Percentiles rank a stretch among this genome's conserved stretches.
Conservation (phyloP, 2,797 vertebrate genomes). For the Phalloptychus januarius region DNA sequence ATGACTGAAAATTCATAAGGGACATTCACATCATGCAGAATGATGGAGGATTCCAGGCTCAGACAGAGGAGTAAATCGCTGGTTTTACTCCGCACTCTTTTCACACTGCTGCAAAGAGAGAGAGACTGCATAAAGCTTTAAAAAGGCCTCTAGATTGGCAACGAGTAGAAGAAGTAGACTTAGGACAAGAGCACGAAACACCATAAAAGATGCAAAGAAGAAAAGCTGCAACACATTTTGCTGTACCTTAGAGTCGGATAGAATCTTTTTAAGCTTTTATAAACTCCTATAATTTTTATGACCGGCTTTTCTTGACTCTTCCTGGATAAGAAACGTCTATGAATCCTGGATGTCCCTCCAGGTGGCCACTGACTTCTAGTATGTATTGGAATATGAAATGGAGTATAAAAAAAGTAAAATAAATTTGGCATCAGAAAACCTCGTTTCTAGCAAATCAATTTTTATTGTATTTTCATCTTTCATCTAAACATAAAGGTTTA, state of each 20-base stretch:
- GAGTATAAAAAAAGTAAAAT: background rate
- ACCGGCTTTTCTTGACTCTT: background rate
- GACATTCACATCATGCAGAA: conserved; percentile 9
- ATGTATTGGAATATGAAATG: background rate
- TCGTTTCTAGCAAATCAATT: background rate
- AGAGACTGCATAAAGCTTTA: background rate
- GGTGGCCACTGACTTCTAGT: background rate
- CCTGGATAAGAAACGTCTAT: background rate
- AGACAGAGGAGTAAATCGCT: background rate
- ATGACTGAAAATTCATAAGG: conserved; percentile 10
- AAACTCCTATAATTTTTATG: conserved; percentile 10
- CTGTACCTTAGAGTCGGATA: conserved; percentile 11
- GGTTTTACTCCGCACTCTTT: background rate
- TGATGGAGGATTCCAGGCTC: background rate
- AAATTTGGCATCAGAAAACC: background rate
- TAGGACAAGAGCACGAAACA: conserved; percentile 2
- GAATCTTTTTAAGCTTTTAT: conserved; percentile 23
- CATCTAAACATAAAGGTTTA: background rate
- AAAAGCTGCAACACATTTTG: conserved; percentile 16
- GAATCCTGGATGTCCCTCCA: background rate
- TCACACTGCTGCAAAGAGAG: background rate
- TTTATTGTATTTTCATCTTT: too few species aligned
- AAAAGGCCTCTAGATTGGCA: conserved; percentile 3
- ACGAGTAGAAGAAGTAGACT: conserved; percentile 1
- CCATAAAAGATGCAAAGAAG: conserved; percentile 33